Percentiles rank a stretch among this genome's conserved stretches.
These are phyloP conservation scores for Pyrocoelia pectoralis DNA, from an alignment of 2,888 invertebrate genomes.

Conservation along the genomic window DNA sequence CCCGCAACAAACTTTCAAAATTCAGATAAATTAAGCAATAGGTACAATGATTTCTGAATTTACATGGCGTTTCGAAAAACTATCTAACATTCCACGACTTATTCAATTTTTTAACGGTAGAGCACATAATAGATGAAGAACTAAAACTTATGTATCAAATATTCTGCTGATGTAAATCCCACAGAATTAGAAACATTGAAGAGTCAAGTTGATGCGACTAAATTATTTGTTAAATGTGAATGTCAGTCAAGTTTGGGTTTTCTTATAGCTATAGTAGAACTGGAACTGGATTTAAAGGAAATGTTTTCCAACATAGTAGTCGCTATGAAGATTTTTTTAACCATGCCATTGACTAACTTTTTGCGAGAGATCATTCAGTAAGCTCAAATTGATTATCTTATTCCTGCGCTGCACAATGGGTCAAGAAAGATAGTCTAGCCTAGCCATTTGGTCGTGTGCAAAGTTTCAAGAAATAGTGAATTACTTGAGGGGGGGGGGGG, in stretches of 20 bases:
- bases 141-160: neutral
- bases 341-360: neutral
- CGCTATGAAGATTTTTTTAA: neutral
- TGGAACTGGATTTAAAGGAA: neutral
- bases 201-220: neutral
- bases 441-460: too few relatives aligned
- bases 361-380: neutral
- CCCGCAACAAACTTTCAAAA: neutral
- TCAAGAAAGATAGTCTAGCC: too few relatives aligned
- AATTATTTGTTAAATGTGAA: too few relatives aligned
- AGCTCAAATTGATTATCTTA: neutral
- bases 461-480: too few relatives aligned
- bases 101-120: neutral
- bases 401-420: neutral
- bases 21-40: neutral
- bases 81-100: neutral
- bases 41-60: neutral
- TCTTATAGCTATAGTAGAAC: too few relatives aligned
- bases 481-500: too few relatives aligned
- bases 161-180: neutral
- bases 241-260: neutral
- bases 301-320: conserved; percentile 2
- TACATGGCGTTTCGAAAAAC: neutral
- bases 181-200: neutral
- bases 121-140: neutral